Evolutionary conservation across 1,140 invertebrate genomes (phyloP).

Genomic region (Elymnias hypermnestra): DNA sequence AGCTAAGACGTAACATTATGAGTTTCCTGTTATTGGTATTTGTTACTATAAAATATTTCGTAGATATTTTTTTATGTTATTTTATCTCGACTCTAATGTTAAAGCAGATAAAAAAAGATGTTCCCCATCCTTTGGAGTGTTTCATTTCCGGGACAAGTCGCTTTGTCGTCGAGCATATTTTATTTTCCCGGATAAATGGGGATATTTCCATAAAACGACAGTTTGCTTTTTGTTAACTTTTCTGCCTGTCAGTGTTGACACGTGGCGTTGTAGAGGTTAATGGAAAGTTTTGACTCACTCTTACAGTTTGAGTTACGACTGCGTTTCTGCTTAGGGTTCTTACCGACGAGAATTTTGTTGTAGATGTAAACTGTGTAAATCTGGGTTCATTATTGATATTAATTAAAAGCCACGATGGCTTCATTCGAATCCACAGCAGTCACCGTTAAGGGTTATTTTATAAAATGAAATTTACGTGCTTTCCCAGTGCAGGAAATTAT

Average conservation of each 20-base stretch:
- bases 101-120: constrained; percentile 51
- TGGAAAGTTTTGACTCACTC: constrained; percentile 19
- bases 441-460: no score
- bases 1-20: no score
- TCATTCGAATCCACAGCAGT: no score
- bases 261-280: constrained; percentile 39
- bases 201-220: constrained; percentile 67
- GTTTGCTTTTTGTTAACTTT: constrained; percentile 54
- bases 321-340: background rate
- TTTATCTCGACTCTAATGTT: background rate
- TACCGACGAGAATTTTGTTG: background rate
- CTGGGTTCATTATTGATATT: no score
- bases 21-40: no score
- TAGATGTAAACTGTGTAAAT: no score
- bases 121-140: constrained; percentile 46
- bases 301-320: constrained; percentile 17
- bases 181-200: constrained; percentile 51
- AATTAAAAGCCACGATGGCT: no score
- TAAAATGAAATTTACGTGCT: no score
- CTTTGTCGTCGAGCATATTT: constrained; percentile 64
- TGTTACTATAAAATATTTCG: background rate
- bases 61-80: no score
- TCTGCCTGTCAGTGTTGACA: constrained; percentile 36
- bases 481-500: no score
- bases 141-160: constrained; percentile 68